Evolutionary conservation across 2,888 invertebrate genomes (phyloP).

Genomic region (Salpingus planirostris): DNA sequence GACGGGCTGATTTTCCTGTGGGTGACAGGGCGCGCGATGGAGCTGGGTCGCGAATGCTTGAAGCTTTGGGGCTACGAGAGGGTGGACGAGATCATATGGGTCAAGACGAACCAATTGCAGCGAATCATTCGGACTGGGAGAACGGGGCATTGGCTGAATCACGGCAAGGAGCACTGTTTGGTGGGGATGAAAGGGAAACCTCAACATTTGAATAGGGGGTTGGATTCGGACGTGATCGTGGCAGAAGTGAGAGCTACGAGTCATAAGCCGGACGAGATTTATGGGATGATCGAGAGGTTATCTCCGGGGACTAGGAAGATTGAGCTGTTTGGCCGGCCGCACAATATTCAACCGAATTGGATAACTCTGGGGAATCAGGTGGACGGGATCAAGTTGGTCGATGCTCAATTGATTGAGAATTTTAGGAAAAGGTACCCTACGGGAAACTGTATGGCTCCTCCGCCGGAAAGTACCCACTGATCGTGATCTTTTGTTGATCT

Average conservation of each 20-base stretch:
- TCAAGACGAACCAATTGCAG: constrained; percentile 96
- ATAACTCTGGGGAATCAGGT: constrained; percentile 95
- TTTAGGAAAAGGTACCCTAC: constrained; percentile 92
- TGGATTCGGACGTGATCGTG: constrained; percentile 97
- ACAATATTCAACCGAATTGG: constrained; percentile 98
- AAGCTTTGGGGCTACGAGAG: constrained; percentile 95
- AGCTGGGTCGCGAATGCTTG: constrained; percentile 89
- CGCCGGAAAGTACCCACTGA: constrained; percentile 25
- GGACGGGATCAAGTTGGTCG: constrained; percentile 87
- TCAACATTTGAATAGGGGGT: constrained; percentile 78
- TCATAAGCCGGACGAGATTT: constrained; percentile 98
- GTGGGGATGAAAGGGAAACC: constrained; percentile 96
- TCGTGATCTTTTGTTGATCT: not conserved
- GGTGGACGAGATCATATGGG: constrained; percentile 97
- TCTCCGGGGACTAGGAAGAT: constrained; percentile 96
- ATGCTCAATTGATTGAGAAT: constrained; percentile 80
- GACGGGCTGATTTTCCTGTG: constrained; percentile 94
- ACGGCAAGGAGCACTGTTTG: constrained; percentile 96
- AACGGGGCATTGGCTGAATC: constrained; percentile 98
- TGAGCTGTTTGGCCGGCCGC: constrained; percentile 92
- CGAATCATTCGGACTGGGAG: constrained; percentile 93
- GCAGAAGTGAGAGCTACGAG: constrained; percentile 96
- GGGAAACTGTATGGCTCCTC: constrained; percentile 58
- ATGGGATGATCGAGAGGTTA: constrained; percentile 91
- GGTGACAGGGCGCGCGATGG: constrained; percentile 97